A percentile compares a stretch with the other conserved stretches of the same genome.
Evolutionary conservation across 2,888 invertebrate species (phyloP).

Genomic region (Saturnia pavonia): DNA sequence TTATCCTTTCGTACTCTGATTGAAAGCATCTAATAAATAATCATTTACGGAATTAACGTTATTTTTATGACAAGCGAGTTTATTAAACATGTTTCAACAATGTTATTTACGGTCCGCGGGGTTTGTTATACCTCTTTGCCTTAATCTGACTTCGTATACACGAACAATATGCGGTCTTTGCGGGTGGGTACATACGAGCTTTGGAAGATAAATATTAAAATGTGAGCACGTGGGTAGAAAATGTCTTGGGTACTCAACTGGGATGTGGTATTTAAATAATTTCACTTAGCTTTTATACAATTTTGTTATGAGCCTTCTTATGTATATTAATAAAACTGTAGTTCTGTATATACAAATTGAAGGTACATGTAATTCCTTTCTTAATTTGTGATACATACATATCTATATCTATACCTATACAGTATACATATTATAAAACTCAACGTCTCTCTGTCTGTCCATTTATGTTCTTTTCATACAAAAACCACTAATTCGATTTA

Average conservation of each 20-base stretch:
- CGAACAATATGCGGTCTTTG: constrained; percentile 8
- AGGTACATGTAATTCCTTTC: too few species aligned
- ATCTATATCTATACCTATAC: too few species aligned
- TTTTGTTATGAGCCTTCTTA: background rate
- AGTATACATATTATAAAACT: too few species aligned
- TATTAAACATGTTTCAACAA: constrained; percentile 1
- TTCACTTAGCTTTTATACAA: background rate
- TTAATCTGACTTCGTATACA: constrained; percentile 2
- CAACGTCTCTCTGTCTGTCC: too few species aligned
- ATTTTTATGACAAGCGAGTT: background rate
- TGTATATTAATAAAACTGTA: background rate
- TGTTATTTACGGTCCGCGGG: constrained; percentile 4
- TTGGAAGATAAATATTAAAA: constrained; percentile 7
- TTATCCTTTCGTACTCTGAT: background rate
- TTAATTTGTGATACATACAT: too few species aligned
- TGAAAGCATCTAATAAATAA: background rate
- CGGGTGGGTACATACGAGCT: background rate
- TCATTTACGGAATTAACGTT: background rate
- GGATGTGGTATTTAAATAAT: background rate
- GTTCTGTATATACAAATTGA: too few species aligned
- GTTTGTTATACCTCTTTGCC: constrained; percentile 3
- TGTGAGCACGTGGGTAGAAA: background rate
- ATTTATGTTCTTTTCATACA: too few species aligned
- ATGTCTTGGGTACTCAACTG: background rate
- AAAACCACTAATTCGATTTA: too few species aligned